A percentile compares a stretch with the other conserved stretches of the same genome.
phyloP scores from a whole-genome alignment of 2,797 vertebrate species.

The Pteronotus mesoamericanus region DNA sequence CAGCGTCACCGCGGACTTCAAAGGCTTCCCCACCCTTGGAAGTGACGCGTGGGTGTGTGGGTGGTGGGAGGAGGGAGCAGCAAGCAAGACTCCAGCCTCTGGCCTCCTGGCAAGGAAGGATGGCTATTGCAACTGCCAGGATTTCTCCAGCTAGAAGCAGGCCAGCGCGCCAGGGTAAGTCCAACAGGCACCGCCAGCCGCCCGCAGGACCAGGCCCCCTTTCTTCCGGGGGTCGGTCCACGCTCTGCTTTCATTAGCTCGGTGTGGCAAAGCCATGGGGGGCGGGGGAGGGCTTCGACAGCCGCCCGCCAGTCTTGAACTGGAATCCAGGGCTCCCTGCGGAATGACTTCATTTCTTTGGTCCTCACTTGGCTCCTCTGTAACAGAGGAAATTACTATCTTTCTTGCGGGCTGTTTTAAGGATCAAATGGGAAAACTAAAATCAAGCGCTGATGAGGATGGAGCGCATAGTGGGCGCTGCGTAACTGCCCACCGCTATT shows the following conservation, averaged over 20 bases:
- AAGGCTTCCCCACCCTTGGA: constrained; percentile 41
- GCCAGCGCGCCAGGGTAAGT: neutral
- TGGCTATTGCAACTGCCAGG: neutral
- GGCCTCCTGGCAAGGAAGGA: neutral
- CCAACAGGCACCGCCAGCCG: accelerated
- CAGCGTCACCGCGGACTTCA: constrained; percentile 13
- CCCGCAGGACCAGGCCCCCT: neutral
- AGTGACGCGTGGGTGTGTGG: neutral
- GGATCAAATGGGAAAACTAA: neutral
- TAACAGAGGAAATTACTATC: neutral
- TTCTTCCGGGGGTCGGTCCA: accelerated
- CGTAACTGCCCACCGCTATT: neutral
- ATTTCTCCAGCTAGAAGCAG: neutral
- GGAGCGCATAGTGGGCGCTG: neutral
- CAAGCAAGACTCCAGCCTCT: neutral
- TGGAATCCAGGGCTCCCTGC: neutral
- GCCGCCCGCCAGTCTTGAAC: neutral
- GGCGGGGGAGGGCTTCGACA: neutral
- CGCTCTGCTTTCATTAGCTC: accelerated
- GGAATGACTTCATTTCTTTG: neutral
- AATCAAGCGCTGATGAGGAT: accelerated
- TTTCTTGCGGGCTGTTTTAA: neutral
- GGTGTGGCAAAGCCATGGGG: neutral
- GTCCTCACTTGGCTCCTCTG: neutral
- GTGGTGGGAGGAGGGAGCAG: neutral